A percentile compares a stretch with the other conserved stretches of the same genome.
phyloP scores from a whole-genome alignment of 2,113 vertebrate species.

The Delphinapterus leucas region DNA sequence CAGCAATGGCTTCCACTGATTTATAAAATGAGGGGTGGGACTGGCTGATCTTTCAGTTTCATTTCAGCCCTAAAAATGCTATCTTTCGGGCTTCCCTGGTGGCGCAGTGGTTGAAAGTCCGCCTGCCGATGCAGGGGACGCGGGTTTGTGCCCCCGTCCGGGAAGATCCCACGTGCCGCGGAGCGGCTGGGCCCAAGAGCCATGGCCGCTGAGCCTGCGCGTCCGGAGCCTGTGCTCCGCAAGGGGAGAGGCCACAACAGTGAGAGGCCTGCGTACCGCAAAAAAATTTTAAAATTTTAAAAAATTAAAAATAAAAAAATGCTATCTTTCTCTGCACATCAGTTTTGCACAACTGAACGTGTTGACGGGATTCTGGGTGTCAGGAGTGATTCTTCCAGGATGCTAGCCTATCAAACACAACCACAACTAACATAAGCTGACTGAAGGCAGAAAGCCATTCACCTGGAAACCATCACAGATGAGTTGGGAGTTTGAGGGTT shows the following conservation, averaged over 20 bases:
- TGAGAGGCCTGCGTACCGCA: too few relatives aligned
- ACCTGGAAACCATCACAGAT: background rate
- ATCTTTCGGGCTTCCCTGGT: background rate
- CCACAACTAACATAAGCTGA: background rate
- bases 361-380: background rate
- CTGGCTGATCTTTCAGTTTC: background rate
- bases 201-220: too few relatives aligned
- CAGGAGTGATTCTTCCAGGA: background rate
- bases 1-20: background rate
- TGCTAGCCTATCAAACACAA: background rate
- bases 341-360: background rate
- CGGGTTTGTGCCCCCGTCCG: too few relatives aligned
- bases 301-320: background rate
- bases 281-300: too few relatives aligned
- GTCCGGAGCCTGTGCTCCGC: too few relatives aligned
- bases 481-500: background rate
- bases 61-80: background rate
- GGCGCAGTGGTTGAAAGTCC: too few relatives aligned
- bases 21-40: background rate
- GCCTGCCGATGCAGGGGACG: too few relatives aligned
- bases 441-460: background rate
- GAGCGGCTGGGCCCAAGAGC: too few relatives aligned
- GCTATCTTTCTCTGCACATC: background rate
- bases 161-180: too few relatives aligned
- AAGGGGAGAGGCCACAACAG: too few relatives aligned